Percentiles rank a stretch among this genome's conserved stretches.
These are phyloP conservation scores for Artemia sp. DNA, from an alignment of 2,888 invertebrate genomes.

Conservation along the genomic window DNA sequence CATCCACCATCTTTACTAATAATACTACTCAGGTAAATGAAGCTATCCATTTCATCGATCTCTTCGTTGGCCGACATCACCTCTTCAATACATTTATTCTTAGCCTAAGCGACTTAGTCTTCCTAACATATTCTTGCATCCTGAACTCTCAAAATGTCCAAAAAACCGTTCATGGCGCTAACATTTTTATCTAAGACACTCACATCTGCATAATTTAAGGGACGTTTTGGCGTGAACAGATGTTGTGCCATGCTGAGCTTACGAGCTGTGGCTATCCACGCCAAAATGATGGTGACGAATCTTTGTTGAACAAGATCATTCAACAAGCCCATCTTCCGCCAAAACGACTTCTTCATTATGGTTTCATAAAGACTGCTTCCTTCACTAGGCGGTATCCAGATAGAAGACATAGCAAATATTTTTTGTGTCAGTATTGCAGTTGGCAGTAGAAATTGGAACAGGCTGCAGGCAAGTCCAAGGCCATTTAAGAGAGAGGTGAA, in stretches of 20 bases:
- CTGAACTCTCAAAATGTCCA: no score
- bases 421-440: constrained; percentile 4
- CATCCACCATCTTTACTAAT: no score
- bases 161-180: no score
- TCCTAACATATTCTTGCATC: no score
- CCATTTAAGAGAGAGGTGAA: not conserved
- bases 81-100: no score
- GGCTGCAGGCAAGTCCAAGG: not conserved
- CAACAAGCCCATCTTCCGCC: constrained; percentile 4
- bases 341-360: not conserved
- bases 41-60: no score
- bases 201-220: not conserved
- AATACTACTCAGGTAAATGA: no score
- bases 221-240: not conserved
- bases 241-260: not conserved
- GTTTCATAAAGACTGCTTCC: not conserved
- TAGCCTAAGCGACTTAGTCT: no score
- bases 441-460: not conserved
- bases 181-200: no score
- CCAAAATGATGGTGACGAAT: not conserved
- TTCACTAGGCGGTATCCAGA: not conserved
- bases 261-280: not conserved
- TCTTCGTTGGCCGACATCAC: no score
- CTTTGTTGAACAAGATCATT: constrained; percentile 10
- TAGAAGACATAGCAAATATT: not conserved